phyloP scores from a whole-genome alignment of 2,888 invertebrate genomes.

The Andrena bicolor region DNA sequence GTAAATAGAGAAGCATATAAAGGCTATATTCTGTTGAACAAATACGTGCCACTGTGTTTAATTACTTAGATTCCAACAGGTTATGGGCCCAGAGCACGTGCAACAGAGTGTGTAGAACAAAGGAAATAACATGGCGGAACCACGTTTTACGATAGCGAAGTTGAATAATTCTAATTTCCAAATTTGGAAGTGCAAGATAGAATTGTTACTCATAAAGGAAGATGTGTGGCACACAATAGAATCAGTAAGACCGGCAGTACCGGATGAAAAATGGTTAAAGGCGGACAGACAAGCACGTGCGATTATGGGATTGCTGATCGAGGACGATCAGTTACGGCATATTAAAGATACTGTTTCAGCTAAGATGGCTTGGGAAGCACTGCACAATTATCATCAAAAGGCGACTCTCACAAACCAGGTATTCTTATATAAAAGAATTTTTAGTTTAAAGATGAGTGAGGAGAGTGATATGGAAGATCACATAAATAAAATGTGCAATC shows the following conservation, averaged over 20 bases:
- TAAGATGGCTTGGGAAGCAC: slow-evolving; percentile 52
- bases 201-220: slow-evolving; percentile 61
- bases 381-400: slow-evolving; percentile 61
- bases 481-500: neutral
- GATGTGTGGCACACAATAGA: slow-evolving; percentile 51
- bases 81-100: slow-evolving; percentile 5
- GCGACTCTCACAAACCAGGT: slow-evolving; percentile 53
- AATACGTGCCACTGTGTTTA: too few relatives aligned
- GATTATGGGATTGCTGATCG: slow-evolving; percentile 59
- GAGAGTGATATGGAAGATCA: neutral
- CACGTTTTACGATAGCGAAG: slow-evolving; percentile 32
- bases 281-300: slow-evolving; percentile 59
- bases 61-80: neutral
- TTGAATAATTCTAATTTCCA: slow-evolving; percentile 59
- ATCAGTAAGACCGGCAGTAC: slow-evolving; percentile 27
- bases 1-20: too few relatives aligned
- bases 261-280: slow-evolving; percentile 53
- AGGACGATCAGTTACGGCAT: slow-evolving; percentile 51
- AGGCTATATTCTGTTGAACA: too few relatives aligned
- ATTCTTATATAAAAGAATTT: slow-evolving; percentile 27
- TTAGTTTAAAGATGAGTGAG: neutral
- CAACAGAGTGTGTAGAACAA: neutral
- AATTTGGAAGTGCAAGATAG: slow-evolving; percentile 59
- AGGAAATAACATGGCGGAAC: neutral
- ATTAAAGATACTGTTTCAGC: slow-evolving; percentile 39